These are phyloP conservation scores for Caenorhabditis tropicalis DNA, from an alignment of 1,140 invertebrate genomes.

Conservation along the genomic window DNA sequence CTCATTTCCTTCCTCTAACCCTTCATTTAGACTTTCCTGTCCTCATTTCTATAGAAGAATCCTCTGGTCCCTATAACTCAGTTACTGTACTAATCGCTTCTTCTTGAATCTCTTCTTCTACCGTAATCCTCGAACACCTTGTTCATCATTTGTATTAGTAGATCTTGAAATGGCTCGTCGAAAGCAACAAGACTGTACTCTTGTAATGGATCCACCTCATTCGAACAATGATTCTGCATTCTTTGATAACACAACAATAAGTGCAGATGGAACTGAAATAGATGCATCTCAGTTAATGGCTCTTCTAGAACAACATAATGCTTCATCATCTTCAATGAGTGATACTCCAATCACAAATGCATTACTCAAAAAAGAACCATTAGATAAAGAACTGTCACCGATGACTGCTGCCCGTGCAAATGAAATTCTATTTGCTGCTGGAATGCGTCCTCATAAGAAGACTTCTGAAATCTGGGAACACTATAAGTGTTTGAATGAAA, in stretches of 20 bases:
- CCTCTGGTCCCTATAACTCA: neutral
- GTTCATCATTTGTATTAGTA: neutral
- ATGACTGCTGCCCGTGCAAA: neutral
- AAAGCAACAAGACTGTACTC: constrained; percentile 18
- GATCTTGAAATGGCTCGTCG: neutral
- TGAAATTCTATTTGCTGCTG: constrained; percentile 12
- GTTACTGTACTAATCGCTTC: neutral
- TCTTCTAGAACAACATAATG: neutral
- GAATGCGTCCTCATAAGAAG: constrained; percentile 45
- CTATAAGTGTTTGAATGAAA: constrained; percentile 42
- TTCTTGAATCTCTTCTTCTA: neutral
- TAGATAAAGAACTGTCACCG: constrained; percentile 7
- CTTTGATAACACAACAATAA: neutral
- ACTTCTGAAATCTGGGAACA: constrained; percentile 57
- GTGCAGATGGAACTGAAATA: neutral
- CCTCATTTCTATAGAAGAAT: neutral
- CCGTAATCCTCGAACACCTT: neutral
- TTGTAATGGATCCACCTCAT: neutral
- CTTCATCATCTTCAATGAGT: neutral
- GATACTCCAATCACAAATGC: neutral
- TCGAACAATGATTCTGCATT: constrained; percentile 18
- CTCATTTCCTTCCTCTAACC: neutral
- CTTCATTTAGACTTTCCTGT: neutral
- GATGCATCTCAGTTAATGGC: constrained; percentile 9
- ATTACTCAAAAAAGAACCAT: neutral